Percentiles rank a stretch among this genome's conserved stretches.
Conservation (phyloP, 2,888 invertebrate species). For the Globia sparganii region DNA sequence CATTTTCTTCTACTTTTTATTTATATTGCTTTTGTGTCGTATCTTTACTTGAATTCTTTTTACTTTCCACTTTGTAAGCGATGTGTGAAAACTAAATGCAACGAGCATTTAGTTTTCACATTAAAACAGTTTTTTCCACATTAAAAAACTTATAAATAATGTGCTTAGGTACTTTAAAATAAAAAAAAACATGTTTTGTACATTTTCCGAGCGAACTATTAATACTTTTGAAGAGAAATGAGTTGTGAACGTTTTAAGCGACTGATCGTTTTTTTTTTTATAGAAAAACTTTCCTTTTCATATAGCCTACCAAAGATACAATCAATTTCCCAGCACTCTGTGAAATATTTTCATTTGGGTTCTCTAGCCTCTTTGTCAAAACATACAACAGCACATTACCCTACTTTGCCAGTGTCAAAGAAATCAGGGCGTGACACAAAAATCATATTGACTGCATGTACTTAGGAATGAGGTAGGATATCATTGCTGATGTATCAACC, state of each 20-base stretch:
- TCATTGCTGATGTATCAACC: constrained; percentile 9
- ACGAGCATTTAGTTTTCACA: too few species aligned
- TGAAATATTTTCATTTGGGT: constrained; percentile 33
- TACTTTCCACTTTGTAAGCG: not conserved
- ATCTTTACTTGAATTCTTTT: constrained; percentile 7
- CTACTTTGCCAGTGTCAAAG: constrained; percentile 49
- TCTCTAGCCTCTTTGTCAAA: constrained; percentile 37
- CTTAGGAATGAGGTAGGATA: constrained; percentile 34
- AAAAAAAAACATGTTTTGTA: constrained; percentile 4
- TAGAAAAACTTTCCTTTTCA: constrained; percentile 15
- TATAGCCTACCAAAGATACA: constrained; percentile 19
- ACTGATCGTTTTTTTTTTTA: constrained; percentile 3
- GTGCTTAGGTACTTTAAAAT: not conserved
- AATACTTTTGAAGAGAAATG: constrained; percentile 1
- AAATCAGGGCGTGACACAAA: constrained; percentile 53
- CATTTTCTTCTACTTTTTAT: constrained; percentile 48
- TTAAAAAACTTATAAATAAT: not conserved
- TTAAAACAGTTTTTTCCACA: not conserved
- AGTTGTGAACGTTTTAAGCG: not conserved
- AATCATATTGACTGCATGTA: constrained; percentile 42
- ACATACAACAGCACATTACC: constrained; percentile 55
- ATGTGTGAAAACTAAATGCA: not conserved
- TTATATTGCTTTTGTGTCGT: constrained; percentile 27
- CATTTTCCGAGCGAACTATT: not conserved
- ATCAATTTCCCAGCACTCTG: constrained; percentile 27